Base-by-base conservation (phyloP, 2,113 vertebrate genomes). In the Scomber scombrus region DNA sequence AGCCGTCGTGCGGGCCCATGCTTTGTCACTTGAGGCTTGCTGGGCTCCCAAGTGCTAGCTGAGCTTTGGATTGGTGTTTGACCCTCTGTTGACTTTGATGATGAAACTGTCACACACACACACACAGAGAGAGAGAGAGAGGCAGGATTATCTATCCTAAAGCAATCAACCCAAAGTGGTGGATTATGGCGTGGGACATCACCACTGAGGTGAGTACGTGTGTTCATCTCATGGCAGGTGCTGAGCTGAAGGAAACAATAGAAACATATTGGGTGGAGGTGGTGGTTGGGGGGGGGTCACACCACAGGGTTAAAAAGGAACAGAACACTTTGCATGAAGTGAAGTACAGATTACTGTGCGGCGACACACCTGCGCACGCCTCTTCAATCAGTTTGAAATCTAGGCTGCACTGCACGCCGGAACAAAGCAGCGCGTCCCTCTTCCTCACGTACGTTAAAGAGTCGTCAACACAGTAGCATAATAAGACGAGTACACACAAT, bases 401-500 rank as follows among this genome's bases (percentile, higher is more conserved):
- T 19, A 67, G 29, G 70, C 12, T 31, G 74, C 62, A 80, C 80
- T 64, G 57, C 51, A 56, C 63, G 58, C 49, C 23, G 10, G 23
- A 26, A 26, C 23, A 26, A 3, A 69, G 65, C 78, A 63, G 77
- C 65, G 61, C 69, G 52, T 68, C 57, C 23, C 23, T 26, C 23
- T 26, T 26, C 23, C 60, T 66, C 69, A 57, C 2, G 5, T 50
- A 57, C 21, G 50, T 54, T 55, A 43, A 82, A 83, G 81, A 71
- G 79, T 94, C 95, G 63, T n/a, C 71, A 93, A 94, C 94, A 96
- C 92, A 95, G 95, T 96, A 96, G 95, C 94, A 95, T 93, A 95
- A 89, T 91, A 94, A 26, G 93, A 95, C 91, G 92, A 96, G 86
- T 65, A 88, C 81, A 96, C 94, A 94, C 90, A 96, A 88, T 26